A percentile compares a stretch with the other conserved stretches of the same genome.
Evolutionary conservation across 30 jellyfish, hydroid and myxozoan genomes (phyloP).

Genomic region (Clytia hemisphaerica): DNA sequence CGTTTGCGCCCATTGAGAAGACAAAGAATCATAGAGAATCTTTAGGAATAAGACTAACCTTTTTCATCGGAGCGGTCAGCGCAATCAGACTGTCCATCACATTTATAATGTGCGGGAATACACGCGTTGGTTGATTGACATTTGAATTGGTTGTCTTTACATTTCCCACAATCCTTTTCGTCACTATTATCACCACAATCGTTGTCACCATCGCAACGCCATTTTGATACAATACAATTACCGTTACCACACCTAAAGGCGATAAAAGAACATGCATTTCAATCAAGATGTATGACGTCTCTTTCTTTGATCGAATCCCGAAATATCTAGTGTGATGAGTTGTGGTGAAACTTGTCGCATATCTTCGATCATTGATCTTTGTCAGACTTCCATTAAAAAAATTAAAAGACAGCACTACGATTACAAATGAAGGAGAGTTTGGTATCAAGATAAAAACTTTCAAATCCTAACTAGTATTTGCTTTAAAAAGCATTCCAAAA

Average conservation of each 20-base stretch:
- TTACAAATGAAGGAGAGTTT: too few relatives aligned
- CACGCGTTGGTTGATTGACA: constrained; percentile 45
- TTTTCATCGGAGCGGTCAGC: constrained; percentile 86
- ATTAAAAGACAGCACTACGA: too few relatives aligned
- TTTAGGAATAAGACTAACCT: constrained; percentile 20
- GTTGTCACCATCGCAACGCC: constrained; percentile 88
- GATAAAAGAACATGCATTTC: too few relatives aligned
- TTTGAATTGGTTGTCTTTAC: constrained; percentile 50
- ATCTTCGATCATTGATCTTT: too few relatives aligned
- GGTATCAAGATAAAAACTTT: too few relatives aligned
- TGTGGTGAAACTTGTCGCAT: too few relatives aligned
- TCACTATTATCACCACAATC: constrained; percentile 96
- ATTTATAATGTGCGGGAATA: constrained; percentile 58
- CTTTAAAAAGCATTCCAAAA: not conserved
- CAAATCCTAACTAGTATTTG: not conserved
- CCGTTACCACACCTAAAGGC: constrained; percentile 62
- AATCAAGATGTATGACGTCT: too few relatives aligned
- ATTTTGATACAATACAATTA: constrained; percentile 55
- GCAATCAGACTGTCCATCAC: constrained; percentile 93
- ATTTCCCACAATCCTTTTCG: constrained; percentile 50
- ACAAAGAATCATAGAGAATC: not conserved
- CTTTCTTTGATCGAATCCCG: too few relatives aligned
- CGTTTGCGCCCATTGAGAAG: too few relatives aligned
- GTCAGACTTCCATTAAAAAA: too few relatives aligned
- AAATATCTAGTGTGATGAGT: too few relatives aligned